Evolutionary conservation across 2,113 vertebrate genomes (phyloP).

Genomic region (Macroglossus sobrinus): DNA sequence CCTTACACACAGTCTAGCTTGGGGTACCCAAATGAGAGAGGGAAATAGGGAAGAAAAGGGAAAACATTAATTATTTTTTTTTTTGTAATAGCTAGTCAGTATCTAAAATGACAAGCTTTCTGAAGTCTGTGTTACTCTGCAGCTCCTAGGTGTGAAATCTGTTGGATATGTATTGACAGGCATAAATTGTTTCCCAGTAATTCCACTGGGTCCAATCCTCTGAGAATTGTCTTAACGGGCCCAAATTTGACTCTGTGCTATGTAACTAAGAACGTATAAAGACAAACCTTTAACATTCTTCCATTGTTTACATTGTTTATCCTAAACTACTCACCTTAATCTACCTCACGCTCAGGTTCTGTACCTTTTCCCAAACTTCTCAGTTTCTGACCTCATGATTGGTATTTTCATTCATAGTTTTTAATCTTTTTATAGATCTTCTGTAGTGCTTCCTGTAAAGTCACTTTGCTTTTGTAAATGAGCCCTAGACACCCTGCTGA

Average conservation of each 20-base stretch:
- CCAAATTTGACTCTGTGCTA: neutral
- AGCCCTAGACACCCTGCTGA: neutral
- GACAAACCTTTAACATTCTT: neutral
- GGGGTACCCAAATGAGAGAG: neutral
- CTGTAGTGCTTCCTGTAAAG: neutral
- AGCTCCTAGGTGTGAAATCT: neutral
- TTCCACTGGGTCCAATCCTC: neutral
- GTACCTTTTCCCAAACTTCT: neutral
- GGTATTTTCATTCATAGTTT: neutral
- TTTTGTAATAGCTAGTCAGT: neutral
- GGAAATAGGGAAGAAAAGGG: neutral
- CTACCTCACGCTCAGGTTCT: neutral
- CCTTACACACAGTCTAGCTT: neutral
- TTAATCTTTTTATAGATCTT: constrained; percentile 10
- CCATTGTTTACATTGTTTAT: neutral
- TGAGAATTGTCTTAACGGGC: constrained; percentile 16
- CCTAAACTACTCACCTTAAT: neutral
- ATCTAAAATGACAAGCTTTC: neutral
- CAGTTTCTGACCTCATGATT: neutral
- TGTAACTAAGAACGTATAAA: neutral
- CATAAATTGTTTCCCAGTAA: neutral
- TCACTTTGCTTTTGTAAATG: constrained; percentile 47
- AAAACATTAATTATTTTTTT: neutral
- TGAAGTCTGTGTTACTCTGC: neutral
- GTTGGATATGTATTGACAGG: neutral